Evolutionary conservation across 2,797 vertebrate genomes (phyloP).

Genomic region (Labroides dimidiatus): DNA sequence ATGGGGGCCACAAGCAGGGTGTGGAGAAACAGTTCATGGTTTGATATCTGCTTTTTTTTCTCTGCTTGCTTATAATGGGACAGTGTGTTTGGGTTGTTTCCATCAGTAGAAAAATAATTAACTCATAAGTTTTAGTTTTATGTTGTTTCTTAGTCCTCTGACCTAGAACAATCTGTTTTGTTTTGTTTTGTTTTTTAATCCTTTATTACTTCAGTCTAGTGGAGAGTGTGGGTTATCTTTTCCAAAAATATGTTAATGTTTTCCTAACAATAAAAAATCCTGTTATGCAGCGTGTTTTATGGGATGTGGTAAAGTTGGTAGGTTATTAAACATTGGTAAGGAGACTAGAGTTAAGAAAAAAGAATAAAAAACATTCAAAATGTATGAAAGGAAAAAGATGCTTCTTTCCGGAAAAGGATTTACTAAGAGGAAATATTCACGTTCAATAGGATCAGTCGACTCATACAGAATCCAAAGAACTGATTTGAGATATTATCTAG

Average conservation of each 20-base stretch:
- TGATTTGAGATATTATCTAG: too few species aligned
- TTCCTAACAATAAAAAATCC: not conserved
- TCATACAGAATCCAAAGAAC: too few species aligned
- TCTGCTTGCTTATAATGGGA: not conserved
- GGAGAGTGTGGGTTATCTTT: slow-evolving; percentile 3
- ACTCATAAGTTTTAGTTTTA: not conserved
- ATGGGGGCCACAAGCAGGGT: slow-evolving; percentile 50
- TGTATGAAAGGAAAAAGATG: too few species aligned
- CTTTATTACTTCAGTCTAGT: not conserved
- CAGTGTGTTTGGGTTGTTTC: slow-evolving; percentile 10
- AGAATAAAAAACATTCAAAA: too few species aligned
- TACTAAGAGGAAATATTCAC: too few species aligned
- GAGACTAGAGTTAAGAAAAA: not conserved
- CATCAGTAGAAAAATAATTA: not conserved
- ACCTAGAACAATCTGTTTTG: not conserved
- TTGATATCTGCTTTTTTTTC: slow-evolving; percentile 18
- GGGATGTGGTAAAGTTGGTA: not conserved
- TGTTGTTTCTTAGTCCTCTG: not conserved
- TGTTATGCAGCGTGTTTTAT: not conserved
- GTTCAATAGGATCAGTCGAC: too few species aligned
- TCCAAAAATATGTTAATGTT: slow-evolving; percentile 9
- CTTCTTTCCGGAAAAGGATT: too few species aligned
- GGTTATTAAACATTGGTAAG: not conserved
- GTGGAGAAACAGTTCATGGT: slow-evolving; percentile 28
- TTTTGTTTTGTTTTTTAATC: not conserved